phyloP scores from a whole-genome alignment of 2,797 vertebrate species.

The Pantherophis alleghaniensis region DNA sequence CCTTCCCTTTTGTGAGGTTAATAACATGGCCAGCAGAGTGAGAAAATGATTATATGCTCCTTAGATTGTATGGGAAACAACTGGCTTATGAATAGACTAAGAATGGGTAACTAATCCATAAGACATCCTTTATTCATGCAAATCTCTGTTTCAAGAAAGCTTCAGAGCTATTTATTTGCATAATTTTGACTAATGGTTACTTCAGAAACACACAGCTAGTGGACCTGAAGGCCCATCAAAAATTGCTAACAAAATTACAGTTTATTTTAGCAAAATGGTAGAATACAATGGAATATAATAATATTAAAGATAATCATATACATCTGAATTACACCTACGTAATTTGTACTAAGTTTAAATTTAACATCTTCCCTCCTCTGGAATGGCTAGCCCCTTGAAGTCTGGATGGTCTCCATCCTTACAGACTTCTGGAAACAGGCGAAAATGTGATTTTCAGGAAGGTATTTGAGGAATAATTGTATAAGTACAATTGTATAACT shows the following conservation, averaged over 20 bases:
- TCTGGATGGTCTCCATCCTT: not conserved
- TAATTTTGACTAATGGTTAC: not conserved
- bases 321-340: not conserved
- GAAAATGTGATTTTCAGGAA: not conserved
- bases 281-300: not conserved
- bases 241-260: not conserved
- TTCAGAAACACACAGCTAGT: not conserved
- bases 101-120: not conserved
- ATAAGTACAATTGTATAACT: not conserved
- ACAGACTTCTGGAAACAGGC: not conserved
- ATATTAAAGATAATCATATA: not conserved
- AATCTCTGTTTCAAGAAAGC: not conserved
- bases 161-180: not conserved
- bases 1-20: not conserved
- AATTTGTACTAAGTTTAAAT: not conserved
- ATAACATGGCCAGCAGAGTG: not conserved
- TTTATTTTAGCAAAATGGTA: not conserved
- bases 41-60: not conserved
- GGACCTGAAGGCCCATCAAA: not conserved
- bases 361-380: not conserved
- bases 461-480: not conserved
- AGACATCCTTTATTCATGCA: not conserved
- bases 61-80: not conserved
- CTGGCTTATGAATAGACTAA: not conserved
- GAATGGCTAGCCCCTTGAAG: not conserved